These are phyloP conservation scores for Calidris pugnax DNA, from an alignment of 2,113 vertebrate species.

Conservation along the genomic window DNA sequence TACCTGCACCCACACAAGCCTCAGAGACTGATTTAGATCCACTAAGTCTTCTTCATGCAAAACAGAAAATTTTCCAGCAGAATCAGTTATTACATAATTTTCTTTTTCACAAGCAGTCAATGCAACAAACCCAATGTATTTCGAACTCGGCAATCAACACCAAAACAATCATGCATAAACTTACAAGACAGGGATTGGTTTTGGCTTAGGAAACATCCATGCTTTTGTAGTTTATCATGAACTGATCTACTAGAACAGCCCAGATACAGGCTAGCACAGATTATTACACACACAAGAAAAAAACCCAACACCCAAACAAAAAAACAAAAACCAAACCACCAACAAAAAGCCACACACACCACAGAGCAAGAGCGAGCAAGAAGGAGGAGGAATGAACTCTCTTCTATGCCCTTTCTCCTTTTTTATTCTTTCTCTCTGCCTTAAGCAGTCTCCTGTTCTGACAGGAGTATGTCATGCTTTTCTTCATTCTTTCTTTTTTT, in stretches of 20 bases:
- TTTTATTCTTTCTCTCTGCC: constrained; percentile 38
- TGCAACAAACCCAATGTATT: neutral
- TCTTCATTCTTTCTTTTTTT: neutral
- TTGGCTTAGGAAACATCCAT: neutral
- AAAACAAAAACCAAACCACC: neutral
- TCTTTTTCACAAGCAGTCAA: neutral
- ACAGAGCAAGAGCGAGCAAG: neutral
- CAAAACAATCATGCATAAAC: neutral
- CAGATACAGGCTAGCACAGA: neutral
- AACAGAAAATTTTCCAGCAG: neutral
- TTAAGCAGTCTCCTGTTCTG: constrained; percentile 55
- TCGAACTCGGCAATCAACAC: neutral
- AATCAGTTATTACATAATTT: neutral
- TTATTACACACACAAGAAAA: neutral
- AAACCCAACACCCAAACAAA: neutral
- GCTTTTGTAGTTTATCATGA: constrained; percentile 1
- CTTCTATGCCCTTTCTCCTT: neutral
- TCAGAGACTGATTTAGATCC: constrained; percentile 30
- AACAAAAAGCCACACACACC: neutral
- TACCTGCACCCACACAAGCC: constrained; percentile 59
- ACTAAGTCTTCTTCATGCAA: neutral
- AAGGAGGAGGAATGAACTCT: constrained; percentile 9
- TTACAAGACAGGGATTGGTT: neutral
- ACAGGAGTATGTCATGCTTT: constrained; percentile 42
- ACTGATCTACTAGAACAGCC: neutral